A percentile compares a stretch with the other conserved stretches of the same genome.
Conservation (phyloP, 2,888 invertebrate species). For the Venustoraphidia nigricollis region DNA sequence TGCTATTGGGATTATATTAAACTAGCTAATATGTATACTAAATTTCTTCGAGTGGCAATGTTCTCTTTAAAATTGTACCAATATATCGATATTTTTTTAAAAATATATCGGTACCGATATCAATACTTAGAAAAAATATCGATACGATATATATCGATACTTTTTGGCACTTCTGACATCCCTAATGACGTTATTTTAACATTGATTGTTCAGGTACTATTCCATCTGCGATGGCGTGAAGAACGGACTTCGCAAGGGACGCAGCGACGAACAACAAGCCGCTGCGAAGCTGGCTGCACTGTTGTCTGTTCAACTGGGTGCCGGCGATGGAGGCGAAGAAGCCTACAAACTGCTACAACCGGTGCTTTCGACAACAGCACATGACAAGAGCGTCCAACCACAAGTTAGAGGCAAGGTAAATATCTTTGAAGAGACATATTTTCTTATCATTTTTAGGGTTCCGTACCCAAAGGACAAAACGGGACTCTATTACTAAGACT, state of each 20-base stretch:
- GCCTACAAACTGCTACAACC: slow-evolving; percentile 58
- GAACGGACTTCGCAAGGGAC: slow-evolving; percentile 67
- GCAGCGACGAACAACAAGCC: slow-evolving; percentile 63
- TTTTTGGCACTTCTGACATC: too few relatives aligned
- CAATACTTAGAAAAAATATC: too few relatives aligned
- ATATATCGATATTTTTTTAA: too few relatives aligned
- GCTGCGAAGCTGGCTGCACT: slow-evolving; percentile 71
- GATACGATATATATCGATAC: too few relatives aligned
- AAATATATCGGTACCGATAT: too few relatives aligned
- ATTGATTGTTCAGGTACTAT: slow-evolving; percentile 29
- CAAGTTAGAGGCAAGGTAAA: slow-evolving; percentile 60
- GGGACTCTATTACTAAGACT: too few relatives aligned
- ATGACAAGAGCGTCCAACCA: slow-evolving; percentile 61
- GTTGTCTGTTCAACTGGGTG: slow-evolving; percentile 69
- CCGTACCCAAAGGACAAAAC: too few relatives aligned
- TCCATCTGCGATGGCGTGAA: slow-evolving; percentile 73
- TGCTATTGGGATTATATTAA: too few relatives aligned
- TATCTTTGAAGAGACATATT: background rate
- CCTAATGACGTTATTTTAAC: background rate
- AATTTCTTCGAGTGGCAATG: too few relatives aligned
- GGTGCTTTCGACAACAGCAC: slow-evolving; percentile 50
- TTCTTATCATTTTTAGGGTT: too few relatives aligned
- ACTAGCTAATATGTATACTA: too few relatives aligned
- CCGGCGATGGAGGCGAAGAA: slow-evolving; percentile 45
- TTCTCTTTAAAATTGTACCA: too few relatives aligned